phyloP scores from a whole-genome alignment of 2,113 vertebrate species.

The Emydocephalus ijimae region DNA sequence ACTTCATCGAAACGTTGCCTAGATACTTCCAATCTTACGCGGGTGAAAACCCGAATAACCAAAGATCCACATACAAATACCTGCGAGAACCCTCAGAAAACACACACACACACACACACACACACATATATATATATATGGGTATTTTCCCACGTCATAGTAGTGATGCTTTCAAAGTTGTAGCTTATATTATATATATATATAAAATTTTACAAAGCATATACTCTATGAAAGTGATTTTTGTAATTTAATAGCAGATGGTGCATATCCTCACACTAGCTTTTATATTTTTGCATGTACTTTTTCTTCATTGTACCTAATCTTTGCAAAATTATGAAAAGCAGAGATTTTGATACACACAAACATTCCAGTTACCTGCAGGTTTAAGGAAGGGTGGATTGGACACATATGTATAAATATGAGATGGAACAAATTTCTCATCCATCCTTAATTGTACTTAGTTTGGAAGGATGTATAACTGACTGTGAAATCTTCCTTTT shows the following conservation, averaged over 20 bases:
- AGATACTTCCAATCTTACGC: too few relatives aligned
- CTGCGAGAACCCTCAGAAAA: too few relatives aligned
- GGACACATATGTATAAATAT: neutral
- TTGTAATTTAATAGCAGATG: neutral
- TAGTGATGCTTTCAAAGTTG: too few relatives aligned
- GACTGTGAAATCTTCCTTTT: neutral
- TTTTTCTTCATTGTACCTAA: neutral
- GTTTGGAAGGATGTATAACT: neutral
- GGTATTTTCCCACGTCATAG: too few relatives aligned
- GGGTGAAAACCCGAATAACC: too few relatives aligned
- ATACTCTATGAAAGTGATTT: neutral
- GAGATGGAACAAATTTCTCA: neutral
- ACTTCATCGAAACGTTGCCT: too few relatives aligned
- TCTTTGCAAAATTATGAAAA: neutral
- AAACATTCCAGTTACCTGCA: neutral
- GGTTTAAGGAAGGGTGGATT: neutral
- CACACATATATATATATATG: too few relatives aligned
- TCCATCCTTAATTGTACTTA: neutral
- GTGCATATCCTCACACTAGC: neutral
- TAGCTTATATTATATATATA: too few relatives aligned
- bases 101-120: too few relatives aligned
- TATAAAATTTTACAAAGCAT: neutral
- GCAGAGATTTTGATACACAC: neutral
- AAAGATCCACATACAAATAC: too few relatives aligned
- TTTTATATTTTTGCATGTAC: neutral